Evolutionary conservation across 2,113 vertebrate species (phyloP).

Genomic region (Ictidomys tridecemlineatus): DNA sequence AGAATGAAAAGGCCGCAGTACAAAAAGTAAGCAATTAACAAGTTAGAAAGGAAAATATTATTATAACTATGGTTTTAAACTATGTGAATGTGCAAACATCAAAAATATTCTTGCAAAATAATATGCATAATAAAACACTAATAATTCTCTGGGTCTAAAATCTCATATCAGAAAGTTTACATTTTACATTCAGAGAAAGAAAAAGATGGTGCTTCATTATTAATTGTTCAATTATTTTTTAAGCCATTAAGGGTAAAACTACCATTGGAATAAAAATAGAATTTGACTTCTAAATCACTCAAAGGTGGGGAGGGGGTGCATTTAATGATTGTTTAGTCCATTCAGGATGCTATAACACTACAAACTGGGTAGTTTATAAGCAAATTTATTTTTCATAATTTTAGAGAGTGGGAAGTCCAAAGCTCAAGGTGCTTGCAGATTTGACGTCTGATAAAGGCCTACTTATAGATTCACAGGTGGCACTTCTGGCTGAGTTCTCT

Average conservation of each 20-base stretch:
- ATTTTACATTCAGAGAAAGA: not conserved
- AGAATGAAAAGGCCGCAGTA: constrained; percentile 14
- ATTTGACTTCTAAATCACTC: not conserved
- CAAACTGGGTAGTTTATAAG: not conserved
- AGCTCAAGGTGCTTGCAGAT: not conserved
- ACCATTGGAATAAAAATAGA: constrained; percentile 21
- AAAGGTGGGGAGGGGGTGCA: not conserved
- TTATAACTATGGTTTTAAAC: not conserved
- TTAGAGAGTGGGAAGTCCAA: not conserved
- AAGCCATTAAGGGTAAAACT: not conserved
- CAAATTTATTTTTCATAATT: too few relatives aligned
- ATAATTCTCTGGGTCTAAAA: not conserved
- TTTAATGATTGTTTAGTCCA: not conserved
- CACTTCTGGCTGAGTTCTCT: not conserved
- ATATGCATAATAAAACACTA: not conserved
- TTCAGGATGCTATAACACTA: not conserved
- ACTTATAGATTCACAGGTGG: too few relatives aligned
- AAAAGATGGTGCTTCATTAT: not conserved
- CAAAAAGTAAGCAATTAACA: constrained; percentile 41
- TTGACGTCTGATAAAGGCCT: not conserved
- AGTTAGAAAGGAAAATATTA: not conserved
- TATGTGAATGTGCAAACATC: not conserved
- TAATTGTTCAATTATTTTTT: not conserved
- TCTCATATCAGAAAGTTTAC: constrained; percentile 33
- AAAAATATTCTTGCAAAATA: constrained; percentile 7